Evolutionary conservation across 1,140 invertebrate species (phyloP).

Genomic region (Heliconius congener): DNA sequence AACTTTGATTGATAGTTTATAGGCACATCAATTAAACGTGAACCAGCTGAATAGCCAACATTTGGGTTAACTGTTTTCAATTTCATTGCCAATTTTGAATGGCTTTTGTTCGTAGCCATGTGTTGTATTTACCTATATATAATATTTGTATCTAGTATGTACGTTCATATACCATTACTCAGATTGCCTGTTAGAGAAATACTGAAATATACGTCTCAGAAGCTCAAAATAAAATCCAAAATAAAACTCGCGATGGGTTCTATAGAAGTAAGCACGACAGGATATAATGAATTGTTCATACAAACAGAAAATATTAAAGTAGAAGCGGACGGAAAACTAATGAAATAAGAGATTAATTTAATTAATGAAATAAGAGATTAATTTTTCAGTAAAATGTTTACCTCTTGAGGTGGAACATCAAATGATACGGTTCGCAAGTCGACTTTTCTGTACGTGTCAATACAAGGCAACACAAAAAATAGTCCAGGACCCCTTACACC

Average conservation of each 20-base stretch:
- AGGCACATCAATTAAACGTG: slow-evolving; percentile 67
- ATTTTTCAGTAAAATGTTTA: slow-evolving; percentile 37
- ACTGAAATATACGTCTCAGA: background rate
- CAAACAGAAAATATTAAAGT: too few relatives aligned
- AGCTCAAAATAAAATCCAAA: too few relatives aligned
- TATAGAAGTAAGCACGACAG: too few relatives aligned
- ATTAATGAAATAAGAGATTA: too few relatives aligned
- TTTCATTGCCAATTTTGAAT: slow-evolving; percentile 58
- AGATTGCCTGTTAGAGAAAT: background rate
- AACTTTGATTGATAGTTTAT: slow-evolving; percentile 75
- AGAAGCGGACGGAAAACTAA: too few relatives aligned
- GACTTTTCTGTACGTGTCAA: slow-evolving; percentile 94
- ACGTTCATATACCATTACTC: background rate
- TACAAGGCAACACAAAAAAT: slow-evolving; percentile 95
- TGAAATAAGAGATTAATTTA: background rate
- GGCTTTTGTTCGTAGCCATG: slow-evolving; percentile 45
- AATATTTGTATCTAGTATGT: background rate
- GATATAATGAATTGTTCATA: too few relatives aligned
- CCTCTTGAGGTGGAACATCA: slow-evolving; percentile 83
- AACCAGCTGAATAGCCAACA: slow-evolving; percentile 56
- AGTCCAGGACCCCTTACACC: slow-evolving; percentile 93
- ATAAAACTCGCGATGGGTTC: too few relatives aligned
- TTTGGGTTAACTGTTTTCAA: slow-evolving; percentile 73
- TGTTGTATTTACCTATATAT: slow-evolving; percentile 27
- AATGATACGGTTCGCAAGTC: slow-evolving; percentile 89